Conservation (phyloP, 2,113 vertebrate genomes). For the Sorex araneus region DNA sequence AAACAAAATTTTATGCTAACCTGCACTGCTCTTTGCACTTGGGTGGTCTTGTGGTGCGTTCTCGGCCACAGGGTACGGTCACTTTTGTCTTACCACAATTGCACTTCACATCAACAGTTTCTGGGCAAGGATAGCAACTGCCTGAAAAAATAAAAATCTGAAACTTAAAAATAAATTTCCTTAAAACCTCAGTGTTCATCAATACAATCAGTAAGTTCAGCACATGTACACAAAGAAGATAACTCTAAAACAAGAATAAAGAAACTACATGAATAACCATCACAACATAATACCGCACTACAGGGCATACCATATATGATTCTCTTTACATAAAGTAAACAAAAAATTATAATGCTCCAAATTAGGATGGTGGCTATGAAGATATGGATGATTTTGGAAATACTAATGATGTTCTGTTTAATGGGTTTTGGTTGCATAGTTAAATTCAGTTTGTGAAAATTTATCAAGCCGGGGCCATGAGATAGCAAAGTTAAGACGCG, state of each 20-base stretch:
- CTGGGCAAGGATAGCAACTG: constrained; percentile 94
- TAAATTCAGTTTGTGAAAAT: neutral
- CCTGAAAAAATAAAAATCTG: constrained; percentile 86
- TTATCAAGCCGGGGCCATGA: neutral
- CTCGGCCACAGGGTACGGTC: constrained; percentile 94
- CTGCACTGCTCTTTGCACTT: constrained; percentile 93
- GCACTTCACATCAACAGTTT: constrained; percentile 92
- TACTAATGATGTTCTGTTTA: neutral
- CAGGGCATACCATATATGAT: neutral
- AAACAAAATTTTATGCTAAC: constrained; percentile 83
- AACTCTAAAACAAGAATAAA: constrained; percentile 1
- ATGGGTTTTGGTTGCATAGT: neutral
- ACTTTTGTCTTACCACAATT: constrained; percentile 90
- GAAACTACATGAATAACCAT: constrained; percentile 2
- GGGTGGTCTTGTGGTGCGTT: constrained; percentile 93
- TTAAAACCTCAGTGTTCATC: constrained; percentile 8
- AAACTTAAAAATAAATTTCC: constrained; percentile 54
- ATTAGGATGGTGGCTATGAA: constrained; percentile 24
- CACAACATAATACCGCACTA: neutral
- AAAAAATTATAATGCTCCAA: constrained; percentile 28
- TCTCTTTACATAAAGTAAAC: constrained; percentile 9
- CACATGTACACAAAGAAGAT: neutral
- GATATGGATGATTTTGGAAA: neutral
- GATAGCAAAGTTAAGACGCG: too few relatives aligned
- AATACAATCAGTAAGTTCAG: constrained; percentile 28